Base-by-base conservation (phyloP, 2,113 vertebrate species). In the Gasterosteus aculeatus region DNA sequence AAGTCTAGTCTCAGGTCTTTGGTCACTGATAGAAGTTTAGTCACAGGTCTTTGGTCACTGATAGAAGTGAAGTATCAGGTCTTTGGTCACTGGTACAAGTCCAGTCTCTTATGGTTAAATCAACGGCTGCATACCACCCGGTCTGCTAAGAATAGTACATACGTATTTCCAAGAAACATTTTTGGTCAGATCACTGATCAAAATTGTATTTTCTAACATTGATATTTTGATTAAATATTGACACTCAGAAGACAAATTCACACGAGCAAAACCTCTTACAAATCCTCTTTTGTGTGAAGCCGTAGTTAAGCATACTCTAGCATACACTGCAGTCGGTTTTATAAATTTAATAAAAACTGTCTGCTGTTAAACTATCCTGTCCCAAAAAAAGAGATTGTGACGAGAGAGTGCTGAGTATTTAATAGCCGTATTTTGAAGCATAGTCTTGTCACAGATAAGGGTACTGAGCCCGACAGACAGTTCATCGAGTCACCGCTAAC, bases 321-420 rank as follows among this genome's bases (percentile, higher is more conserved):
- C 66, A n/a, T 46, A 8, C 19, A 73, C 22, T 53, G 5, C 2
- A 7, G 12, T 41, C 26, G 66, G 38, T 69, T 84, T 84, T 70
- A 85, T 58, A 47, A 33, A 26, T 39, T 41, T 31, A 71, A 81
- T 81, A 75, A 85, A 85, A 81, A 56, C 69, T 60, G 59, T 26
- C 64, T 54, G 44, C 31, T 67, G 68, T 63, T 71, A 42, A 62
- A 63, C 78, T 69, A 69, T 75, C 64, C 18, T 57, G 72, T 75
- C 62, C 18, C 7, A 66, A 53, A 68, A 82, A 82, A 78, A 35
- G 74, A 62, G 31, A 35, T 46, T 15, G 33, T 47, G 38, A 64
- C 64, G 33, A 68, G 59, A 31, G 58, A 26, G 18, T 39, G 61
- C 14, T 47, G 19, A 31, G 8, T 70, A 80, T 70, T 80, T 79